Conservation (phyloP, 1,140 invertebrate genomes). For the Penaeus indicus region DNA sequence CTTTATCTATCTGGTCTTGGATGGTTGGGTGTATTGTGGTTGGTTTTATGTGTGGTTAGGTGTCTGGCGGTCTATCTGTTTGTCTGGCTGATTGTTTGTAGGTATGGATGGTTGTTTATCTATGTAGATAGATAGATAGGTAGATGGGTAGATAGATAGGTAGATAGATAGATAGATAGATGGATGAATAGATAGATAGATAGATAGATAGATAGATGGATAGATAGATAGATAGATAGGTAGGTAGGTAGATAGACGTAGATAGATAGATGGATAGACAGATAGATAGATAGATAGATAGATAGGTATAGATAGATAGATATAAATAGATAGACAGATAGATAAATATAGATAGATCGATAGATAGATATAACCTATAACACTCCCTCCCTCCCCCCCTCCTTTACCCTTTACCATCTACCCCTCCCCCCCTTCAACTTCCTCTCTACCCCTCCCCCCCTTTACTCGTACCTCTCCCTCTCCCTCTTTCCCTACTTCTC, state of each 20-base stretch:
- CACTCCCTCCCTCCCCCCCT: neutral
- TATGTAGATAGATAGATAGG: neutral
- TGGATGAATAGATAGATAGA: neutral
- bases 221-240: neutral
- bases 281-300: neutral
- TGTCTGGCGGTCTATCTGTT: too few relatives aligned
- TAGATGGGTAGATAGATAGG: constrained; percentile 10
- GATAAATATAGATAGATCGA: too few relatives aligned
- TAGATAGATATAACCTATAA: neutral
- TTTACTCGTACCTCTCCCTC: neutral
- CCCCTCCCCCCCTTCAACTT: too few relatives aligned
- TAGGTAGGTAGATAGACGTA: neutral
- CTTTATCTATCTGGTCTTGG: too few relatives aligned
- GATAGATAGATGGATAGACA: neutral
- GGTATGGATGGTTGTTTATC: too few relatives aligned
- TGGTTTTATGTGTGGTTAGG: too few relatives aligned
- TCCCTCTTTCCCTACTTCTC: neutral
- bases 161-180: neutral
- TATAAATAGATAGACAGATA: neutral
- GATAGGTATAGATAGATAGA: constrained; percentile 16
- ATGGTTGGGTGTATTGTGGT: too few relatives aligned
- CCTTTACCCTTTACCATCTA: too few relatives aligned
- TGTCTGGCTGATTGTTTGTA: too few relatives aligned
- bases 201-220: neutral
- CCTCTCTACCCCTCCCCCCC: too few relatives aligned